Conservation (phyloP, 2,113 vertebrate genomes). For the Ellobius talpinus region DNA sequence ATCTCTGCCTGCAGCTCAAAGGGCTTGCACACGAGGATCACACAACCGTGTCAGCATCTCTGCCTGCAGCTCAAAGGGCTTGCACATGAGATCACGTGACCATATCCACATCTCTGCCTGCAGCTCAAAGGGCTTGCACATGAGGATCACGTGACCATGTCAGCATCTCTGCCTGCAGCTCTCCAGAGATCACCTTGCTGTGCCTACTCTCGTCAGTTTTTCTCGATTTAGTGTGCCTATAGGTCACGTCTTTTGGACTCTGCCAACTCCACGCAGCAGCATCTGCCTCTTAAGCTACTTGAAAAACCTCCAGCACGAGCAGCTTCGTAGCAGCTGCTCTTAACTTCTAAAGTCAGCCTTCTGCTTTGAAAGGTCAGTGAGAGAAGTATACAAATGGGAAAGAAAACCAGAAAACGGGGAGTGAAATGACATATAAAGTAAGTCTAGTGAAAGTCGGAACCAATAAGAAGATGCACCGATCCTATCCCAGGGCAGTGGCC, state of each 20-base stretch:
- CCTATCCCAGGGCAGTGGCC: too few species aligned
- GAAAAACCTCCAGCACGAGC: background rate
- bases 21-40: background rate
- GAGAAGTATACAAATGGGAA: constrained; percentile 22
- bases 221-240: background rate
- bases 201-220: background rate
- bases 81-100: background rate
- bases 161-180: background rate
- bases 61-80: background rate
- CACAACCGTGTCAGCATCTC: background rate
- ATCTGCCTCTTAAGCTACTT: constrained; percentile 44
- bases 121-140: background rate
- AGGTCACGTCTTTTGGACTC: background rate
- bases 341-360: constrained; percentile 53
- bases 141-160: background rate
- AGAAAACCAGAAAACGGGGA: constrained; percentile 7
- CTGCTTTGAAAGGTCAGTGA: constrained; percentile 61
- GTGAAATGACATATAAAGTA: background rate
- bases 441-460: background rate
- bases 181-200: background rate
- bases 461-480: background rate
- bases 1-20: background rate
- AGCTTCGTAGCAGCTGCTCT: constrained; percentile 35
- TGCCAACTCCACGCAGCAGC: background rate
- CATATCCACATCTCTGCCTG: background rate